Conservation (phyloP, 2,797 vertebrate genomes). For the Botia almorhae region DNA sequence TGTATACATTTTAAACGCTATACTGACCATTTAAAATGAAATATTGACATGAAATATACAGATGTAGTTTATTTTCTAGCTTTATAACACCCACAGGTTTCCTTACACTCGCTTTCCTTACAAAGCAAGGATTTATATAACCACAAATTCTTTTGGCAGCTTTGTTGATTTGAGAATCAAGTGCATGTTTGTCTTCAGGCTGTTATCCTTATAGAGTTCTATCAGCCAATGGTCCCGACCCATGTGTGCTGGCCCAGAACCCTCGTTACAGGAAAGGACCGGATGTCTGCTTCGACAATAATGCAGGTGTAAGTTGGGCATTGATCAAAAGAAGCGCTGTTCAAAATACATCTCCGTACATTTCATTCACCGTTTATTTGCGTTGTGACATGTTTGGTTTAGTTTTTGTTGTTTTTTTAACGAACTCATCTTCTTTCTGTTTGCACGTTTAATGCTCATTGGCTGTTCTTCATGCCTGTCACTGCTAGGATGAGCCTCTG, state of each 20-base stretch:
- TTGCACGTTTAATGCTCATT: constrained; percentile 77
- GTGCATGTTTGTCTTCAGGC: background rate
- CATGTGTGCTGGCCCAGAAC: constrained; percentile 92
- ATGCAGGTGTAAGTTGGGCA: constrained; percentile 83
- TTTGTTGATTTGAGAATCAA: background rate
- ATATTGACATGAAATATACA: background rate
- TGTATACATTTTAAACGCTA: no score
- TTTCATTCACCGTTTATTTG: constrained; percentile 15
- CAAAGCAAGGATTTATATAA: background rate
- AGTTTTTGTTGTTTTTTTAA: constrained; percentile 29
- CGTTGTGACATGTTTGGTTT: constrained; percentile 37
- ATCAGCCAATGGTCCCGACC: constrained; percentile 93
- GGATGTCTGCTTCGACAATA: constrained; percentile 95
- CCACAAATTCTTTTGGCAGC: background rate
- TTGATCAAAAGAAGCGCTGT: background rate
- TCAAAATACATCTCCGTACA: background rate
- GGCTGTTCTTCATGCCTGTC: constrained; percentile 82
- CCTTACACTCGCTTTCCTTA: no score
- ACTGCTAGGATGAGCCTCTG: constrained; percentile 89
- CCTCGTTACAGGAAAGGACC: constrained; percentile 98
- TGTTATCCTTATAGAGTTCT: constrained; percentile 70
- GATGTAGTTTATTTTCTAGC: background rate
- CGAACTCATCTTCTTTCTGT: constrained; percentile 57
- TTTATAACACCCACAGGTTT: background rate
- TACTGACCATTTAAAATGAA: no score